Percentiles rank a stretch among this genome's conserved stretches.
Evolutionary conservation across 1,140 invertebrate genomes (phyloP).

Genomic region (Neotoxoptera formosana): DNA sequence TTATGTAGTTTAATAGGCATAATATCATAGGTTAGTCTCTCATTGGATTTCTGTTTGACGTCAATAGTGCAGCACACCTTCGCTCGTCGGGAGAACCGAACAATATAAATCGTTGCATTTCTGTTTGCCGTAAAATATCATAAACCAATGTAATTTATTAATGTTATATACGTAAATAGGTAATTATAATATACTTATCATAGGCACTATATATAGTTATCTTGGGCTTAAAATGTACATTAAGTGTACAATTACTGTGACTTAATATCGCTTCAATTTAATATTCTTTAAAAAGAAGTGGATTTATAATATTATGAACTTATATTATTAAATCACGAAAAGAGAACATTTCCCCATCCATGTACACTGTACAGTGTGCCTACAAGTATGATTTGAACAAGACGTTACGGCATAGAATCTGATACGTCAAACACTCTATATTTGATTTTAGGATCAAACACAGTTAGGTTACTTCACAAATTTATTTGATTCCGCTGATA

Average conservation of each 20-base stretch:
- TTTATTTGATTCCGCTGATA: not conserved
- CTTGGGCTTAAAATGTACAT: not conserved
- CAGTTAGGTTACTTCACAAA: not conserved
- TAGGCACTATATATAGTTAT: not conserved
- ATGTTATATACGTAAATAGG: too few relatives aligned
- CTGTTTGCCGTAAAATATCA: not conserved
- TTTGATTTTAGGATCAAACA: not conserved
- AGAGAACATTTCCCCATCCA: not conserved
- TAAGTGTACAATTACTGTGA: not conserved
- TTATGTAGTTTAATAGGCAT: not conserved
- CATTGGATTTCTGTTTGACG: not conserved
- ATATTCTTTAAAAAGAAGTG: not conserved
- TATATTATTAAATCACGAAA: too few relatives aligned
- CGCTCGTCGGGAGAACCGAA: not conserved
- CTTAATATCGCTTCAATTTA: not conserved
- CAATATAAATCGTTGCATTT: not conserved
- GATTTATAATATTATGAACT: too few relatives aligned
- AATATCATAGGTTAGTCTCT: not conserved
- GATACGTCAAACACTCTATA: not conserved
- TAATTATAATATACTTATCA: not conserved
- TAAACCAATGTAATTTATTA: too few relatives aligned
- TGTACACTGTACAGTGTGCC: not conserved
- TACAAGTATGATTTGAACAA: not conserved
- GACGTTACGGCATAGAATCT: not conserved
- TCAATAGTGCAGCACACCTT: not conserved